Conservation (phyloP, 2,113 vertebrate species). For the Neoarius graeffei region DNA sequence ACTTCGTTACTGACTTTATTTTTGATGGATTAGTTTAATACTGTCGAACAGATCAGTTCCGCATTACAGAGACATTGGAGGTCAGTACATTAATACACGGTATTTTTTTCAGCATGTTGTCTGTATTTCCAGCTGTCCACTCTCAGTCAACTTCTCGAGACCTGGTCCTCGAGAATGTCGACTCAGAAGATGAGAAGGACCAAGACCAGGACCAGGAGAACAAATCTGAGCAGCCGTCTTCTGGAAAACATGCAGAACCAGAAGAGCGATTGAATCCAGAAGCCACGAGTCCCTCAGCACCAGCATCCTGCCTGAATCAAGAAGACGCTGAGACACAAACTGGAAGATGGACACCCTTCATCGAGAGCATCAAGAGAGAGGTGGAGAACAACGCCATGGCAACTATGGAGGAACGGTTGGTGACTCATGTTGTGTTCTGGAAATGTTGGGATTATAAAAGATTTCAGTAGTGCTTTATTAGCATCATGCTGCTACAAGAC, state of each 20-base stretch:
- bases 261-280: background rate
- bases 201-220: conserved; percentile 33
- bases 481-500: background rate
- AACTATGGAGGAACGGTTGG: conserved; percentile 75
- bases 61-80: background rate
- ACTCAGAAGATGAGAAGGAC: conserved; percentile 63
- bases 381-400: conserved; percentile 66
- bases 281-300: background rate
- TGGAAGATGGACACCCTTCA: conserved; percentile 72
- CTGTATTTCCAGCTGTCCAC: conserved; percentile 54
- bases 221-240: background rate
- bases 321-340: conserved; percentile 77
- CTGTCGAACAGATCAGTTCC: background rate
- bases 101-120: background rate
- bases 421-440: background rate
- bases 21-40: background rate
- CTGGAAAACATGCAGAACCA: background rate
- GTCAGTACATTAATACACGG: background rate
- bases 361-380: conserved; percentile 71
- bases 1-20: background rate
- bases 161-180: conserved; percentile 69
- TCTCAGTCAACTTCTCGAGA: conserved; percentile 58
- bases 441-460: background rate
- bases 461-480: background rate
- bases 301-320: conserved; percentile 32